These are phyloP conservation scores for Eurypyga helias DNA, from an alignment of 2,113 vertebrate genomes.

Conservation along the genomic window DNA sequence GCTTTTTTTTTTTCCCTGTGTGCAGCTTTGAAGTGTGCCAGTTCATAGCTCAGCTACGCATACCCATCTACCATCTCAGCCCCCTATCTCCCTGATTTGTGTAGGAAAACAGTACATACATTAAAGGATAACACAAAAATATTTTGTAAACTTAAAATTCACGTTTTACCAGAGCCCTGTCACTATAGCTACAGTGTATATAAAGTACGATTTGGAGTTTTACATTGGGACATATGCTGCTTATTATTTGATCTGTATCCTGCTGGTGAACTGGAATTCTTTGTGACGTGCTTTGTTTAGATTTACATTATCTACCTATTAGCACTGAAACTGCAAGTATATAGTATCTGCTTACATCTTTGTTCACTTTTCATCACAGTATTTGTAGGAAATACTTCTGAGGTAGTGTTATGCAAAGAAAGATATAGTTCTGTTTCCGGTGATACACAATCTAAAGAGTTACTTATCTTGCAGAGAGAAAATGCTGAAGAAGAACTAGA, in stretches of 20 bases:
- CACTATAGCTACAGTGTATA: background rate
- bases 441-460: background rate
- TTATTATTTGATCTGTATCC: background rate
- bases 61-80: background rate
- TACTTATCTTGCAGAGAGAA: conserved; percentile 68
- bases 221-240: background rate
- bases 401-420: background rate
- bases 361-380: background rate
- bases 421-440: background rate
- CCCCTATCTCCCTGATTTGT: background rate
- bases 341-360: background rate
- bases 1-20: accelerated
- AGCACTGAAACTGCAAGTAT: background rate
- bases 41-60: background rate
- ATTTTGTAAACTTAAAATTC: background rate
- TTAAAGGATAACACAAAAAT: background rate
- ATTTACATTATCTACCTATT: background rate
- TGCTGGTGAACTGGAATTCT: background rate
- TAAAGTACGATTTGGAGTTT: background rate
- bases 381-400: background rate
- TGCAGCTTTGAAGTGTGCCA: background rate
- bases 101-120: background rate
- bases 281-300: background rate
- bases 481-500: conserved; percentile 75
- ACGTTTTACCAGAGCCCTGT: background rate